These are phyloP conservation scores for Anaspis maculata DNA, from an alignment of 2,888 invertebrate species.

Conservation along the genomic window DNA sequence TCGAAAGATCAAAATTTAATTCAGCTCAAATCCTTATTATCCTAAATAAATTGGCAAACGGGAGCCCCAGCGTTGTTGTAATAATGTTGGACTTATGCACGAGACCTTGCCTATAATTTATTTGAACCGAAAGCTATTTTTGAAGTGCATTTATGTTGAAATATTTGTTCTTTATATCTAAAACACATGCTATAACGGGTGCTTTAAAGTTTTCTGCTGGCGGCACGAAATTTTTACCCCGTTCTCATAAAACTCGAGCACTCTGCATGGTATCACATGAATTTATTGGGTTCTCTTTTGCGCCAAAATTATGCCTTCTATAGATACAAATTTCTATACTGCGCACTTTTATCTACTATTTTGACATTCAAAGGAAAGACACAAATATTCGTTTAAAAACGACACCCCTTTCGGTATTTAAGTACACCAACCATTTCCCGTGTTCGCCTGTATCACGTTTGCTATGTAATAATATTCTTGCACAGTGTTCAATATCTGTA, in stretches of 20 bases:
- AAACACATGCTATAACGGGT: slow-evolving; percentile 17
- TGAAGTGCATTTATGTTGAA: slow-evolving; percentile 17
- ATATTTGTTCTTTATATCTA: slow-evolving; percentile 18
- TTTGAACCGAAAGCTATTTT: slow-evolving; percentile 12
- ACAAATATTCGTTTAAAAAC: too few relatives aligned
- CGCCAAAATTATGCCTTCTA: slow-evolving; percentile 11
- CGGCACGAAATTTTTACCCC: slow-evolving; percentile 29
- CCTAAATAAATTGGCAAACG: slow-evolving; percentile 7
- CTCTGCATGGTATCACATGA: slow-evolving; percentile 16
- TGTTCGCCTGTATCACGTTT: too few relatives aligned
- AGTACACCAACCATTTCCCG: too few relatives aligned
- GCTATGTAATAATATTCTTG: too few relatives aligned
- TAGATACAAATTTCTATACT: slow-evolving; percentile 10
- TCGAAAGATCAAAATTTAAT: slow-evolving; percentile 11
- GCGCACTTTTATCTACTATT: too few relatives aligned
- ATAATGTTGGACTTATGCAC: too few relatives aligned
- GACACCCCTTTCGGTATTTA: too few relatives aligned
- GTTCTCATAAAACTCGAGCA: slow-evolving; percentile 29
- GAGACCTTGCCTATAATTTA: slow-evolving; percentile 13
- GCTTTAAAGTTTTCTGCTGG: slow-evolving; percentile 27
- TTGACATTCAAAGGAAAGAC: too few relatives aligned
- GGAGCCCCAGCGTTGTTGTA: slow-evolving; percentile 1
- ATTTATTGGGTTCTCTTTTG: slow-evolving; percentile 14
- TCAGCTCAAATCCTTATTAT: slow-evolving; percentile 9
- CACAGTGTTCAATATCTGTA: too few relatives aligned